Conservation (phyloP, 2,797 vertebrate species). For the Urosaurus nigricauda region DNA sequence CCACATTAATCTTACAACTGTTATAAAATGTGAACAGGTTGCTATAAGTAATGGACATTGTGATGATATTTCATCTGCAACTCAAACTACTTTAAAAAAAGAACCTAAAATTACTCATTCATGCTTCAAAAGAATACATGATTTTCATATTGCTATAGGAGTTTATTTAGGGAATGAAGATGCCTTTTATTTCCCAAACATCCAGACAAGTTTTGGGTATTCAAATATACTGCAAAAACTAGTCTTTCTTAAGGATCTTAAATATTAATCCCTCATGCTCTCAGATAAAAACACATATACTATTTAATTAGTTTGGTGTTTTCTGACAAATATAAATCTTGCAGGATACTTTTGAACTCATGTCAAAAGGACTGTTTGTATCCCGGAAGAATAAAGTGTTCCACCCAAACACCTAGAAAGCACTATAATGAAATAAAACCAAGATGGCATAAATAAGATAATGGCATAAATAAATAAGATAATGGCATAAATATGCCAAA, state of each 20-base stretch:
- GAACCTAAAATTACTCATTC: conserved; percentile 22
- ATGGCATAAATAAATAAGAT: too few species aligned
- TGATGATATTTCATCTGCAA: conserved; percentile 51
- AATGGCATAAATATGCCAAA: too few species aligned
- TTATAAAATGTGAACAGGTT: conserved; percentile 67
- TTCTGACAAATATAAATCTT: too few species aligned
- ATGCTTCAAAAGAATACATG: neutral
- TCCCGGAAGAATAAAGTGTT: too few species aligned
- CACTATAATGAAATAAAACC: too few species aligned
- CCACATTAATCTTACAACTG: conserved; percentile 73
- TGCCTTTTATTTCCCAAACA: neutral
- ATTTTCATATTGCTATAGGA: accelerated
- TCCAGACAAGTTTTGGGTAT: conserved; percentile 1
- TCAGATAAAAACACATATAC: too few species aligned
- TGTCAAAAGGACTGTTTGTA: too few species aligned
- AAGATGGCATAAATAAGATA: too few species aligned
- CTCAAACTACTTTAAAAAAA: conserved; percentile 37
- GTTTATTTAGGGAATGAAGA: neutral
- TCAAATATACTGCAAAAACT: neutral
- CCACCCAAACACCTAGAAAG: too few species aligned
- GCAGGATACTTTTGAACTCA: too few species aligned
- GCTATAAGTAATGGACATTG: conserved; percentile 54
- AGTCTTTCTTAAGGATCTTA: neutral
- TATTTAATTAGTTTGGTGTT: too few species aligned
- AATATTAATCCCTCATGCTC: too few species aligned